A percentile compares a stretch with the other conserved stretches of the same genome.
phyloP scores from a whole-genome alignment of 2,113 vertebrate species.

The Heterotis niloticus region DNA sequence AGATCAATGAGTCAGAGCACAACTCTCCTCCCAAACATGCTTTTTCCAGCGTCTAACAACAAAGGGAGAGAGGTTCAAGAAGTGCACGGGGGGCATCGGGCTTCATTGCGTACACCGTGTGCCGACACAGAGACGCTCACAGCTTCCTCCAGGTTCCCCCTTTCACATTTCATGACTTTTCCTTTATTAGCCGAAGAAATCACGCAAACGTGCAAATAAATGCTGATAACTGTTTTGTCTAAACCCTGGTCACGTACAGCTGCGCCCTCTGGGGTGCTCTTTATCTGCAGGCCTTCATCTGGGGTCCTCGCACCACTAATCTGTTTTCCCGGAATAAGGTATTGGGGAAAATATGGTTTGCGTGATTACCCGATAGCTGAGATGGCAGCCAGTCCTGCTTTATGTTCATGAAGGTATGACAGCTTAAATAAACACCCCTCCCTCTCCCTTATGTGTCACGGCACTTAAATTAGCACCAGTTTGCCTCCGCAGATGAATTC shows the following conservation, averaged over 20 bases:
- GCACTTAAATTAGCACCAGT: constrained; percentile 22
- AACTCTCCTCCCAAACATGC: too few species aligned
- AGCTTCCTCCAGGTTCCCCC: constrained; percentile 48
- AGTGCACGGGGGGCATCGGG: too few species aligned
- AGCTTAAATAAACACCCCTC: constrained; percentile 42
- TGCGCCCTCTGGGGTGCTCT: constrained; percentile 28
- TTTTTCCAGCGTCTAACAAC: too few species aligned
- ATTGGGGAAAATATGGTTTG: constrained; percentile 2
- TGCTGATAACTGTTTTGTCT: constrained; percentile 50
- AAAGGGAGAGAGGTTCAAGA: too few species aligned
- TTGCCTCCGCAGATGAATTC: constrained; percentile 19
- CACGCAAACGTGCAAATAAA: constrained; percentile 38
- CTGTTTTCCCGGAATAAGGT: constrained; percentile 17
- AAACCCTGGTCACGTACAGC: constrained; percentile 40
- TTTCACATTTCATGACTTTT: constrained; percentile 51
- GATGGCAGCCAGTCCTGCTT: constrained; percentile 9
- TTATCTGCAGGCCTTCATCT: constrained; percentile 21
- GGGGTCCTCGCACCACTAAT: constrained; percentile 20
- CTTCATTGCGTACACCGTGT: too few species aligned
- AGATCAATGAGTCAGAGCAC: too few species aligned
- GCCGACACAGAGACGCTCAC: too few species aligned
- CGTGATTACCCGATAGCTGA: constrained; percentile 21
- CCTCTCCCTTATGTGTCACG: neutral
- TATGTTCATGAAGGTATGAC: constrained; percentile 39
- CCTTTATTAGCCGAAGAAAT: constrained; percentile 52